phyloP scores from a whole-genome alignment of 1,140 invertebrate genomes.

The Oedothorax gibbosus region DNA sequence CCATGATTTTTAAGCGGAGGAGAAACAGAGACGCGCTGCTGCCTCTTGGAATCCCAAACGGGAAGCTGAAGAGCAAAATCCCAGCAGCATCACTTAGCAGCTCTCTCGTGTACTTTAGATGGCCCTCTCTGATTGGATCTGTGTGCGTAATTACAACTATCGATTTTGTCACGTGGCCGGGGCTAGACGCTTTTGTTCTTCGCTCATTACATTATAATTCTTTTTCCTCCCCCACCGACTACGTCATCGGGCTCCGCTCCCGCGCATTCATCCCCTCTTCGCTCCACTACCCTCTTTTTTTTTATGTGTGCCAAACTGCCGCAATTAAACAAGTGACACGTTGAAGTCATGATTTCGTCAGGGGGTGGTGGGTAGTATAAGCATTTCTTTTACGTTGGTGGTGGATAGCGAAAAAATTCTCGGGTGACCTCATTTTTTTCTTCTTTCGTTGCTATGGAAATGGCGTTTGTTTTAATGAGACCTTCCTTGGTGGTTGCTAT shows the following conservation, averaged over 20 bases:
- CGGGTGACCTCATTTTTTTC: slow-evolving; percentile 43
- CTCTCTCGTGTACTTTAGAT: slow-evolving; percentile 61
- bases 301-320: slow-evolving; percentile 35
- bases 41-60: slow-evolving; percentile 57
- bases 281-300: neutral
- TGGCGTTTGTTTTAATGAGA: slow-evolving; percentile 57
- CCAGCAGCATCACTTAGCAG: slow-evolving; percentile 60
- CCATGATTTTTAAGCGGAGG: slow-evolving; percentile 26
- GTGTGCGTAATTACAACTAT: slow-evolving; percentile 61
- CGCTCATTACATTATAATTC: slow-evolving; percentile 62
- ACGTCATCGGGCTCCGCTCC: slow-evolving; percentile 34
- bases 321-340: slow-evolving; percentile 60
- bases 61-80: slow-evolving; percentile 61
- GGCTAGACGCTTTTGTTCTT: slow-evolving; percentile 58
- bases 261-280: neutral
- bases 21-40: slow-evolving; percentile 16
- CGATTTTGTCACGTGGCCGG: slow-evolving; percentile 62
- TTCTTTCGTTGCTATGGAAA: slow-evolving; percentile 40
- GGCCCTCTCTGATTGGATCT: slow-evolving; percentile 60
- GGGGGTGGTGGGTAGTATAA: slow-evolving; percentile 27
- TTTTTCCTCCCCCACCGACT: slow-evolving; percentile 35
- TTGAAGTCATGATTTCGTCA: neutral
- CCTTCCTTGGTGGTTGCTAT: slow-evolving; percentile 40
- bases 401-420: slow-evolving; percentile 18
- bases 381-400: slow-evolving; percentile 23